Evolutionary conservation across 2,113 vertebrate species (phyloP).

Genomic region (Phasianus colchicus): DNA sequence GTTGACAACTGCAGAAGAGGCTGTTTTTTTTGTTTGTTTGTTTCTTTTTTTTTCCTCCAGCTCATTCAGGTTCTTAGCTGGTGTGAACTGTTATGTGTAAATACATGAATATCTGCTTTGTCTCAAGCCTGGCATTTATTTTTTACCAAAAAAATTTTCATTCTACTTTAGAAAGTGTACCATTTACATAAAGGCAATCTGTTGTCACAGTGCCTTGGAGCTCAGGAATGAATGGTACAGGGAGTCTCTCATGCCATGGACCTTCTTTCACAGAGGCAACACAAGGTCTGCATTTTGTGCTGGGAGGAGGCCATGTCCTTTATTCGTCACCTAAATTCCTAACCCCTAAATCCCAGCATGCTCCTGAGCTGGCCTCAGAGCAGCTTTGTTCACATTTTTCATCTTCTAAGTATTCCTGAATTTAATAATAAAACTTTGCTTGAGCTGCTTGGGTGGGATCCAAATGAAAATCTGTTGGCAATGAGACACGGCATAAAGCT

Average conservation of each 20-base stretch:
- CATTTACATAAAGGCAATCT: not conserved
- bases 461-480: not conserved
- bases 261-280: not conserved
- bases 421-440: not conserved
- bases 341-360: not conserved
- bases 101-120: not conserved
- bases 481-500: not conserved
- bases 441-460: not conserved
- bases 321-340: not conserved
- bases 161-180: not conserved
- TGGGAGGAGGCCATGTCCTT: not conserved
- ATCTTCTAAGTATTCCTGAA: not conserved
- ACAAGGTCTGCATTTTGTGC: not conserved
- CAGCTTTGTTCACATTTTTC: not conserved
- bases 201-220: not conserved
- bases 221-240: no score
- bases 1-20: not conserved
- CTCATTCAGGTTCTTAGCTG: not conserved
- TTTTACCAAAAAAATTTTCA: not conserved
- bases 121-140: not conserved
- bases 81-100: not conserved
- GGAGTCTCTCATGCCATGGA: not conserved
- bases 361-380: not conserved
- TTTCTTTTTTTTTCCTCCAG: not conserved
- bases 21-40: no score